Conservation (phyloP, 2,113 vertebrate species). For the Cyprinodon tularosa region DNA sequence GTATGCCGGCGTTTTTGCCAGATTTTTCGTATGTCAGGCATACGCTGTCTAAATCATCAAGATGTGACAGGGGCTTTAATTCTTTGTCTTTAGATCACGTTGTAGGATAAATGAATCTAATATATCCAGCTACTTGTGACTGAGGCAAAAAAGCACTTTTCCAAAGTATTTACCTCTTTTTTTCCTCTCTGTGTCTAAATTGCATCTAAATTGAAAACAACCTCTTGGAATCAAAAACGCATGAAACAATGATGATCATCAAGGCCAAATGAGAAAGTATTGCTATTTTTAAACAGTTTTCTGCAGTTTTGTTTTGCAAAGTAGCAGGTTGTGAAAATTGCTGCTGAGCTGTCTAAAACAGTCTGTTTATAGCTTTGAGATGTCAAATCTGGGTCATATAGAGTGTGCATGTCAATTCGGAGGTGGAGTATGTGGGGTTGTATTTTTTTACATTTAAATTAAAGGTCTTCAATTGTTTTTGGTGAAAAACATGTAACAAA, state of each 20-base stretch:
- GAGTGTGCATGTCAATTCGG: conserved; percentile 17
- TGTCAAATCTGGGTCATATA: conserved; percentile 1
- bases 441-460: conserved; percentile 11
- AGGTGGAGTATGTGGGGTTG: neutral
- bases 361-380: neutral
- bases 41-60: too few relatives aligned
- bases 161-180: neutral
- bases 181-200: neutral
- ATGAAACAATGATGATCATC: neutral
- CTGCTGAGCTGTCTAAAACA: conserved; percentile 41
- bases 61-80: too few relatives aligned
- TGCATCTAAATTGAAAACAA: conserved; percentile 23
- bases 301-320: conserved; percentile 27
- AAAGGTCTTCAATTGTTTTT: neutral
- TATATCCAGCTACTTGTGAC: too few relatives aligned
- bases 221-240: conserved; percentile 11
- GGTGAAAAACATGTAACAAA: neutral
- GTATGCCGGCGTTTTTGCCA: too few relatives aligned
- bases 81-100: too few relatives aligned
- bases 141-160: too few relatives aligned
- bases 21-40: too few relatives aligned
- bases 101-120: too few relatives aligned
- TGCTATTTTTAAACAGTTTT: conserved; percentile 37
- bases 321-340: conserved; percentile 28
- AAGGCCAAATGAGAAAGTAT: conserved; percentile 27